phyloP scores from a whole-genome alignment of 1,140 invertebrate species.

The Aphidius ervi region DNA sequence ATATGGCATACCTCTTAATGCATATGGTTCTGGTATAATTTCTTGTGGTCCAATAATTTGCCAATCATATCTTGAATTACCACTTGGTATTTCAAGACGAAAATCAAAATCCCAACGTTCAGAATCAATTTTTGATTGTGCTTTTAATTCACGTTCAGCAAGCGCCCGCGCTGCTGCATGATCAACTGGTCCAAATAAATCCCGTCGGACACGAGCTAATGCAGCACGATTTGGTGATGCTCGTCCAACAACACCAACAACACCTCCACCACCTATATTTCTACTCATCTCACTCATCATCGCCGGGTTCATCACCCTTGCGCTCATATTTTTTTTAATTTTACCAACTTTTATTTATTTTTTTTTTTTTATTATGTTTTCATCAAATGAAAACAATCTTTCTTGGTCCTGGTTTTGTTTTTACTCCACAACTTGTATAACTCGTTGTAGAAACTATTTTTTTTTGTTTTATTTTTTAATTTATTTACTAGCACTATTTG shows the following conservation, averaged over 20 bases:
- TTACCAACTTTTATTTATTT: neutral
- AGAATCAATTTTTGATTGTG: constrained; percentile 45
- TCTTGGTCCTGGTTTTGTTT: no score
- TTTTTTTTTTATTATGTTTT: no score
- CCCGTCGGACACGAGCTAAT: constrained; percentile 47
- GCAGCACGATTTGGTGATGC: constrained; percentile 41
- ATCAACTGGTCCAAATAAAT: constrained; percentile 56
- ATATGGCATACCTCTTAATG: constrained; percentile 47
- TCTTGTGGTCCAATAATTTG: constrained; percentile 39
- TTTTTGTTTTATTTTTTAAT: no score
- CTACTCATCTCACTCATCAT: constrained; percentile 52
- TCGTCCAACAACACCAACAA: constrained; percentile 28
- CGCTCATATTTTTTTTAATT: constrained; percentile 47
- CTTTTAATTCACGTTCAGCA: constrained; percentile 47
- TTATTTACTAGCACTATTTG: no score
- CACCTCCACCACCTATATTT: constrained; percentile 29
- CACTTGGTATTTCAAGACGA: constrained; percentile 40
- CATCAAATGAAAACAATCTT: no score
- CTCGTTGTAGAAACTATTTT: no score
- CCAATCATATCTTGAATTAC: constrained; percentile 48
- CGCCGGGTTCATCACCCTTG: constrained; percentile 52
- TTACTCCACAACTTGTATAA: no score
- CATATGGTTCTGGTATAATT: constrained; percentile 49
- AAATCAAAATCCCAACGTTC: constrained; percentile 56
- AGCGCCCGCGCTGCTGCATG: constrained; percentile 50